Base-by-base conservation (phyloP, 2,888 invertebrate species). In the Margaritifera margaritifera region DNA sequence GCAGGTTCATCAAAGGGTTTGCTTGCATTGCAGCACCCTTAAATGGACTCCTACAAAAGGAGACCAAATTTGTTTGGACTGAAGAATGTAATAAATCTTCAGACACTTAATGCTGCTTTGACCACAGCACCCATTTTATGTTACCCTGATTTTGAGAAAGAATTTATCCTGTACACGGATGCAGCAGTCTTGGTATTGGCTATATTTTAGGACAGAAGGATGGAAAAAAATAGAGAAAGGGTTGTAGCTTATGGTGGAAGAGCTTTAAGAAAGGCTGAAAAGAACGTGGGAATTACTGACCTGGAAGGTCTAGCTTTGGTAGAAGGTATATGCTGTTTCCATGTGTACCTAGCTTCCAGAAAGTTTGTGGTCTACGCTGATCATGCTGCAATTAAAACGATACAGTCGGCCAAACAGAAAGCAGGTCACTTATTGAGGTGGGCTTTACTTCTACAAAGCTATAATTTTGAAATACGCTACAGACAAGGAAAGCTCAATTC, bases 241-340 rank as follows among this genome's bases (percentile, higher is more conserved):
- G 75, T 75, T 6, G 68, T 72, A 27, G 62, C 64, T 0, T 71
- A 77, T 68, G 79, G 70, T 25, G 77, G 79, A 22, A 31, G 77
- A 52, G 54, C 70, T 22, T 67, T 78, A 51, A 25, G 66, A 4
- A 25, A 53, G 15, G 57, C 74, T 22, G 79, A 79, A 66, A 66
- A 58, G 60, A 73, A 71, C 24, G 77, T 72, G 75, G 68, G 72
- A 4, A 78, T 74, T 11, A 67, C 66, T 54, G 77, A 79, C 51
- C n/a, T 66, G n/a, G 79, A 79, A 71, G 68, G 74, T 42, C 60
- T 79, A 56, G 79, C 77, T 24, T 50, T 79, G 31, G 70, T 78
- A n/a, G 79, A 76, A 66, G 74, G 74, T 1, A 75, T 76, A 24
- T 56, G 69, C 18, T 56, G 74, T 25, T 76, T 59, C 51, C 71